A percentile compares a stretch with the other conserved stretches of the same genome.
These are phyloP conservation scores for Eonycteris spelaea DNA, from an alignment of 2,113 vertebrate genomes.

Conservation along the genomic window DNA sequence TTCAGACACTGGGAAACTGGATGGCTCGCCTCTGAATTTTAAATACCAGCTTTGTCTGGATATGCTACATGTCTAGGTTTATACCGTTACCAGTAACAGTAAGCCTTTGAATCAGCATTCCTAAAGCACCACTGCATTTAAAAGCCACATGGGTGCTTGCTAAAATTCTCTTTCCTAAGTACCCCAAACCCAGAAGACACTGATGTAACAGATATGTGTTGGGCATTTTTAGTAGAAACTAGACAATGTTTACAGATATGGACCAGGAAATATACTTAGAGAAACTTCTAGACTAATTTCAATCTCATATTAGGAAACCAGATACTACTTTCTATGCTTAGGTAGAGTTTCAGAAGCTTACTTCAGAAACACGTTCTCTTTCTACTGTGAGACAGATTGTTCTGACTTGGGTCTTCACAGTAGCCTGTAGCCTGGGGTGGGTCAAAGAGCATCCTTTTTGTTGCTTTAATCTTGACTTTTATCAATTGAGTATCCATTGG, in stretches of 20 bases:
- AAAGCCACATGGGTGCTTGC: neutral
- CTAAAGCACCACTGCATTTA: neutral
- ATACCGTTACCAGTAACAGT: neutral
- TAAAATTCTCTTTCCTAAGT: neutral
- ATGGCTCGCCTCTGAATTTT: neutral
- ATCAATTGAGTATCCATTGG: conserved; percentile 18
- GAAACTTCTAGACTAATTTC: neutral
- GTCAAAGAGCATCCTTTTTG: neutral
- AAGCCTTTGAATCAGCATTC: neutral
- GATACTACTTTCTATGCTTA: neutral
- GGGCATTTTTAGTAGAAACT: neutral
- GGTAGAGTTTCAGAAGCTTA: neutral
- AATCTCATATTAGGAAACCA: neutral
- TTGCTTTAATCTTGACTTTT: conserved; percentile 43
- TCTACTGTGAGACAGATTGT: neutral
- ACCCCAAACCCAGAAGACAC: neutral
- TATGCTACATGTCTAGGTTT: neutral
- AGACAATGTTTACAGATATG: neutral
- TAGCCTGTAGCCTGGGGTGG: neutral
- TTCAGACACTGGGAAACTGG: neutral
- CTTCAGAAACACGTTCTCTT: neutral
- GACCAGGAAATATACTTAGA: neutral
- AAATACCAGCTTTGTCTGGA: neutral
- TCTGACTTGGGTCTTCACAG: neutral
- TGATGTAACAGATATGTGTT: neutral